Evolutionary conservation across 2,113 vertebrate genomes (phyloP).

Genomic region (Thalassarche chlororhynchos): DNA sequence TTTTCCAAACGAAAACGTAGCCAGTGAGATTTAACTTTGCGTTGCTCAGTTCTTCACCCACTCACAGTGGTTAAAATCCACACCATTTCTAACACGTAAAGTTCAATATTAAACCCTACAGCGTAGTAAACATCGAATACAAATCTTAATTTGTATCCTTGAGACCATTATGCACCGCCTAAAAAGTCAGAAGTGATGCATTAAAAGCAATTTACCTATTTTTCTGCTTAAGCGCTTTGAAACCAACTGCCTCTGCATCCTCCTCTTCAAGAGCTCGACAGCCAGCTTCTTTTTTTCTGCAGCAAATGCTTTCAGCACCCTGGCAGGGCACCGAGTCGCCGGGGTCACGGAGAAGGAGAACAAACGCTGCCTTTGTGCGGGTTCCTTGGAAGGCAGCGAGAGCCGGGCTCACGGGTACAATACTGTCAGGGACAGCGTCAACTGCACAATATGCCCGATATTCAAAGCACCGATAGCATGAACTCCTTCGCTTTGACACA

Average conservation of each 20-base stretch:
- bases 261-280: background rate
- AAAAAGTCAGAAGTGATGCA: background rate
- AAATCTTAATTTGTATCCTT: background rate
- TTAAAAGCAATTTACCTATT: background rate
- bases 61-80: background rate
- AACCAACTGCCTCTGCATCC: background rate
- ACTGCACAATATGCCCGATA: background rate
- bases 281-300: background rate
- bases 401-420: background rate
- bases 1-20: background rate
- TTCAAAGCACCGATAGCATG: background rate
- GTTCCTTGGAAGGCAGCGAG: background rate
- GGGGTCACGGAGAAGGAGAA: slow-evolving; percentile 12
- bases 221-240: background rate
- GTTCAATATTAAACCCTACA: background rate
- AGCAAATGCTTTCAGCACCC: background rate
- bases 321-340: background rate
- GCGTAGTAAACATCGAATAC: background rate
- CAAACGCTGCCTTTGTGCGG: slow-evolving; percentile 57
- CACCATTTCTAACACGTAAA: background rate
- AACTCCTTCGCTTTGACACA: background rate
- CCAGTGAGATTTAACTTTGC: background rate
- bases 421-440: background rate
- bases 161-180: background rate
- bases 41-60: background rate